Evolutionary conservation across 2,888 invertebrate species (phyloP), one percentile per base, ranked within the genome.

Genomic region (Andricus quercusramuli): DNA sequence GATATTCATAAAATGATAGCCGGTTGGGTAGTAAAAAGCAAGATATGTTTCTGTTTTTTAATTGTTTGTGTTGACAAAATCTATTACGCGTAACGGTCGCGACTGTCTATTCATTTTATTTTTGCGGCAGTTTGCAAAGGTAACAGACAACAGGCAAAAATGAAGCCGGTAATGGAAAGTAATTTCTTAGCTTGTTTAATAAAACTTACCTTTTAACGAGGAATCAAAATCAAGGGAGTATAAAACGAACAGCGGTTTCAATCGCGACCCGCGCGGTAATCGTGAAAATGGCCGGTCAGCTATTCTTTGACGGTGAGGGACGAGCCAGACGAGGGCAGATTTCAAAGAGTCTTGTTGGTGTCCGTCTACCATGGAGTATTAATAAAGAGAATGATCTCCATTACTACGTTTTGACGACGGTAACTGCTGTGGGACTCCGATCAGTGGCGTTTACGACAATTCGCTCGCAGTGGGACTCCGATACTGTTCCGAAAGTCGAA

Each of bases 131-230:
- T 51, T 51, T n/a, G 51, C 9, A 20, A 51, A 20, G 0, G 25
- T 22, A 66, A n/a, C 29, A 66, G 66, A 11, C 8, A 66, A 37
- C 8, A n/a, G 66, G 41, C 41, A 66, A 66, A 37, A 66, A 37
- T 29, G 41, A 66, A 37, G n/a, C n/a, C 66, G 37, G 66, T 41
- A 41, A 13, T 13, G 9, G 37, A 32, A 66, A 66, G 29, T 29
- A 11, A 13, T 37, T n/a, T 41, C 13, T 11, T n/a, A 20, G 11
- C n/a, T 3, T 3, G 9, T 41, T 37, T 41, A 9, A n/a, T 37
- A 13, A 66, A 32, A 41, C 66, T 37, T 66, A 66, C 66, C n/a
- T 65, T 66, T 37, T 66, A 66, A n/a, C 6, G 20, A 41, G 32
- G n/a, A 37, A 66, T 20, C 4, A 37, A 41, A 41, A 41, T 13